Conservation (phyloP, 2,113 vertebrate species). For the Piaya cayana region DNA sequence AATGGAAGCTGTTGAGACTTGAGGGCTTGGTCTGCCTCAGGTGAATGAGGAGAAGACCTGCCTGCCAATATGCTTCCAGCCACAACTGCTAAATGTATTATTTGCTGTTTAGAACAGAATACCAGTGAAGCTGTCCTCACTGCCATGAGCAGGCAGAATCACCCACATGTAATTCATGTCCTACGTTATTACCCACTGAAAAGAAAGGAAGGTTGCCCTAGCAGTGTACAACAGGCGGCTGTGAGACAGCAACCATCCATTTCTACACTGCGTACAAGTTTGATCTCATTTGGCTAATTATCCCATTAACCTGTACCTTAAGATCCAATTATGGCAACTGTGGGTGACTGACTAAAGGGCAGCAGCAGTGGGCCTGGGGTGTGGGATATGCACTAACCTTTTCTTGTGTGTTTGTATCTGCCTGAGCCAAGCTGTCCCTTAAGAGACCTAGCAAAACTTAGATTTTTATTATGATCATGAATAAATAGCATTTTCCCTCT, state of each 20-base stretch:
- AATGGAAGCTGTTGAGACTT: conserved; percentile 34
- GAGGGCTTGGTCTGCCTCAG: conserved; percentile 22
- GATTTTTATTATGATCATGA: not conserved
- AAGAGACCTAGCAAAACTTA: not conserved
- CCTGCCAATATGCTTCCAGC: conserved; percentile 39
- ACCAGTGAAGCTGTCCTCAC: conserved; percentile 45
- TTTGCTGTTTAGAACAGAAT: conserved; percentile 61
- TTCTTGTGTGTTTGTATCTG: conserved; percentile 15
- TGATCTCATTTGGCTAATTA: conserved; percentile 78
- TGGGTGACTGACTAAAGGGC: conserved; percentile 72
- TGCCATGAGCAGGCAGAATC: conserved; percentile 44
- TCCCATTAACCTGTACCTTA: conserved; percentile 79
- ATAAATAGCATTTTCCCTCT: not conserved
- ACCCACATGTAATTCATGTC: conserved; percentile 65
- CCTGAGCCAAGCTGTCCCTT: not conserved
- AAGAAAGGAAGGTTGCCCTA: conserved; percentile 65
- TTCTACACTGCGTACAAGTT: conserved; percentile 60
- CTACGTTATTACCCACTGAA: conserved; percentile 63
- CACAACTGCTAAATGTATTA: conserved; percentile 51
- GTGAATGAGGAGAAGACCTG: conserved; percentile 4
- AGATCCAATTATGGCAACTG: conserved; percentile 73
- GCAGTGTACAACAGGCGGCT: conserved; percentile 45
- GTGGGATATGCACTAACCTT: not conserved
- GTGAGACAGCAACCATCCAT: conserved; percentile 71
- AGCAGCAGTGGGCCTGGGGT: not conserved